Evolutionary conservation across 2,888 invertebrate genomes (phyloP).

Genomic region (Leptogaster cylindrica): DNA sequence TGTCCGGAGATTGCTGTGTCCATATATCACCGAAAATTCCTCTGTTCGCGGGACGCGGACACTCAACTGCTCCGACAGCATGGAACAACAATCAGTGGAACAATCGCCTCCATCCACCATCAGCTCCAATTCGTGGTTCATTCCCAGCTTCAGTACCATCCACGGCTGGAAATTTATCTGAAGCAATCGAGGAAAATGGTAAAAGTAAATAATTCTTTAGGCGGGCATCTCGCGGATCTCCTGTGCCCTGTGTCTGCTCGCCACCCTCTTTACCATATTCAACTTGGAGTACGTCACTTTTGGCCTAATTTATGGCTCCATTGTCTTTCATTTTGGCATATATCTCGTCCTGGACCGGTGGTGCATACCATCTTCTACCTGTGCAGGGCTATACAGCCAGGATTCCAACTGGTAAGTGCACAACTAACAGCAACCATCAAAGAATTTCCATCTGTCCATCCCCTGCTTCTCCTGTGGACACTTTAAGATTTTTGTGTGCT

Average conservation of each 20-base stretch:
- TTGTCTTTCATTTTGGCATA: slow-evolving; percentile 53
- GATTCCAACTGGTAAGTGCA: slow-evolving; percentile 1
- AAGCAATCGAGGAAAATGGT: slow-evolving; percentile 34
- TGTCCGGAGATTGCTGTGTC: background rate
- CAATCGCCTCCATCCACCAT: slow-evolving; percentile 16
- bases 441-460: slow-evolving; percentile 29
- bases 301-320: slow-evolving; percentile 52
- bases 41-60: background rate
- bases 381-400: background rate
- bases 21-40: slow-evolving; percentile 34
- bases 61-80: slow-evolving; percentile 5
- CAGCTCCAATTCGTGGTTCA: background rate
- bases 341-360: slow-evolving; percentile 32
- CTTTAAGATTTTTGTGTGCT: slow-evolving; percentile 24
- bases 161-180: slow-evolving; percentile 21
- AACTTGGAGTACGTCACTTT: slow-evolving; percentile 43
- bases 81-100: slow-evolving; percentile 23
- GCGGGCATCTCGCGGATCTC: slow-evolving; percentile 36
- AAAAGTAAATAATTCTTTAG: slow-evolving; percentile 37
- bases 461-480: slow-evolving; percentile 6
- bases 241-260: slow-evolving; percentile 13
- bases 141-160: background rate
- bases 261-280: slow-evolving; percentile 38
- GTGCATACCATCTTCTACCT: background rate
- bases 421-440: slow-evolving; percentile 29